These are phyloP conservation scores for Plotosus lineatus DNA, from an alignment of 2,113 vertebrate species.

Conservation along the genomic window DNA sequence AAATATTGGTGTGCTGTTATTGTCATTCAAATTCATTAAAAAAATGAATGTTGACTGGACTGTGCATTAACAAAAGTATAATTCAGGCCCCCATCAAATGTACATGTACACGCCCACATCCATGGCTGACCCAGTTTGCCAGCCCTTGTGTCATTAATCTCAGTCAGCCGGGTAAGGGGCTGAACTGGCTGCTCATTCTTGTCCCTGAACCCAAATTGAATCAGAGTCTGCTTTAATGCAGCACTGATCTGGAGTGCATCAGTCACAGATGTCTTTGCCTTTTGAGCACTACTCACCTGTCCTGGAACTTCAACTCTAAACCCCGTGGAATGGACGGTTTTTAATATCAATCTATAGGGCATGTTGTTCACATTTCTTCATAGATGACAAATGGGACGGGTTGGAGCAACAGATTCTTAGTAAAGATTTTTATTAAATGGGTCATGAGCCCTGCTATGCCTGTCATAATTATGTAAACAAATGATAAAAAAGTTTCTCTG, in stretches of 20 bases:
- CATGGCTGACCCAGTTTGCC: conserved; percentile 70
- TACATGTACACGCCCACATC: neutral
- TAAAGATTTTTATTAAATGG: neutral
- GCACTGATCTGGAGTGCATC: conserved; percentile 60
- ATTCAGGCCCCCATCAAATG: neutral
- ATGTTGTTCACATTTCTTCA: neutral
- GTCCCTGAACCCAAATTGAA: conserved; percentile 69
- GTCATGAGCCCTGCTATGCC: too few relatives aligned
- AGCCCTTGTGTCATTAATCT: conserved; percentile 69
- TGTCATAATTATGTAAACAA: too few relatives aligned
- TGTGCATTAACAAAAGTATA: neutral
- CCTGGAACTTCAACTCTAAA: neutral
- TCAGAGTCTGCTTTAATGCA: conserved; percentile 56
- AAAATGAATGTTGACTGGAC: neutral
- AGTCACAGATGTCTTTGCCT: neutral
- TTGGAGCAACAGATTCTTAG: neutral
- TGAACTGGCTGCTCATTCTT: conserved; percentile 60
- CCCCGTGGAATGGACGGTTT: neutral
- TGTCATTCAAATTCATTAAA: neutral
- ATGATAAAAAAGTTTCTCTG: too few relatives aligned
- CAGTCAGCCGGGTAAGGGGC: conserved; percentile 45
- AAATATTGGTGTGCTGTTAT: too few relatives aligned
- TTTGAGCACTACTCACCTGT: neutral
- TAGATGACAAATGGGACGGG: neutral
- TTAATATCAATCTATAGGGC: neutral